These are phyloP conservation scores for Dasysyrphus tricinctus DNA, from an alignment of 2,888 invertebrate species.

Conservation along the genomic window DNA sequence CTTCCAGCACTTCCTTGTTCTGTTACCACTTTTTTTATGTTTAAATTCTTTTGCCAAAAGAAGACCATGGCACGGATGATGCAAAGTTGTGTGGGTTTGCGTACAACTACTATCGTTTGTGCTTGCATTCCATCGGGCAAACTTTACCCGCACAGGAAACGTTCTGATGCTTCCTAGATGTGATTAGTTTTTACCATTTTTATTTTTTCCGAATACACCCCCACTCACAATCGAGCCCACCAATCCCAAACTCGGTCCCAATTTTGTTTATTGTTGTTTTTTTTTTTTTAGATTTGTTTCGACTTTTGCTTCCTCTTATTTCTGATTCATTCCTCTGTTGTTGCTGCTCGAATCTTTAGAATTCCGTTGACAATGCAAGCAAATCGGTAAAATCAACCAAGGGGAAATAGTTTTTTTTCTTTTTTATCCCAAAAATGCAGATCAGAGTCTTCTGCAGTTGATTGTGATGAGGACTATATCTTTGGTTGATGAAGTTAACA, in stretches of 20 bases:
- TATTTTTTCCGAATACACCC: neutral
- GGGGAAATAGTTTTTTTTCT: conserved; percentile 56
- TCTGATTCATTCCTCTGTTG: conserved; percentile 42
- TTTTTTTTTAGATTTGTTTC: conserved; percentile 45
- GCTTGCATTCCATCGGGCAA: conserved; percentile 43
- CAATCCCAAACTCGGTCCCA: neutral
- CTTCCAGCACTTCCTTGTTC: conserved; percentile 52
- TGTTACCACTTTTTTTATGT: conserved; percentile 56
- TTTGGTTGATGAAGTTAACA: conserved; percentile 3
- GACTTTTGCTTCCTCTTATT: conserved; percentile 36
- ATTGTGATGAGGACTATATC: conserved; percentile 15
- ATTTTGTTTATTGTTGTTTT: neutral
- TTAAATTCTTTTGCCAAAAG: conserved; percentile 32
- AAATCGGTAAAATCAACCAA: conserved; percentile 41
- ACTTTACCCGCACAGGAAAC: conserved; percentile 55
- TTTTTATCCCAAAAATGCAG: conserved; percentile 45
- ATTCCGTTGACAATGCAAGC: conserved; percentile 50
- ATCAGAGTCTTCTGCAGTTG: conserved; percentile 45
- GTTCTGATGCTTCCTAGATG: conserved; percentile 42
- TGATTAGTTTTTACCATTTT: conserved; percentile 45
- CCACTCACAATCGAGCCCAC: neutral
- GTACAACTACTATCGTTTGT: neutral
- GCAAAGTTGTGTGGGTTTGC: conserved; percentile 48
- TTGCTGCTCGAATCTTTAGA: conserved; percentile 34
- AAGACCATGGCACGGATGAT: conserved; percentile 51